Evolutionary conservation across 2,113 vertebrate species (phyloP).

Genomic region (Cisticola juncidis): DNA sequence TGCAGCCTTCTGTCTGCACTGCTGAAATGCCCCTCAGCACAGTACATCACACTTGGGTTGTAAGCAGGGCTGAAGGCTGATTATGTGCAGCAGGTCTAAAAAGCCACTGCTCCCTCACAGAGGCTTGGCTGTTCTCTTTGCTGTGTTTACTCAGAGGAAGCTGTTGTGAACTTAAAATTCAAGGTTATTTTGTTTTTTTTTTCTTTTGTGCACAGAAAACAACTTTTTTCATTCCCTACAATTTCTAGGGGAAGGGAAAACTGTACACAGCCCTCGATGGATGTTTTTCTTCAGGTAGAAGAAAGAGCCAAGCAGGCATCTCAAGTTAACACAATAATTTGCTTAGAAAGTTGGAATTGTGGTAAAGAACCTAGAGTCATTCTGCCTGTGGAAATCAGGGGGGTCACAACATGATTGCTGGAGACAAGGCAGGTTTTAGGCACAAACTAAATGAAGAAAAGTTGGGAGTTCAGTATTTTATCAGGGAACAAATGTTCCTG

Average conservation of each 20-base stretch:
- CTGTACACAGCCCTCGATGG: fast-evolving
- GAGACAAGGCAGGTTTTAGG: conserved; percentile 19
- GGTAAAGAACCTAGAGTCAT: background rate
- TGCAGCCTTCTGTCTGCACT: background rate
- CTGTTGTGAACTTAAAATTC: background rate
- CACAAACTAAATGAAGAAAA: background rate
- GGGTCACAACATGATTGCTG: background rate
- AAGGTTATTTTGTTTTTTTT: background rate
- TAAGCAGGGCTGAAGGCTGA: background rate
- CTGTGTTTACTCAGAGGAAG: background rate
- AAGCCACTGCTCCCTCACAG: background rate
- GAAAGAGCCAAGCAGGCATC: background rate
- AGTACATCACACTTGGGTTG: background rate
- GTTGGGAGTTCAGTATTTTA: background rate
- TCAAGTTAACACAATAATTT: conserved; percentile 4
- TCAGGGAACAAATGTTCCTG: conserved; percentile 3
- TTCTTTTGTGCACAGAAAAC: background rate
- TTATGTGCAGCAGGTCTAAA: background rate
- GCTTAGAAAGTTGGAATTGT: background rate
- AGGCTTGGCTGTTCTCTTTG: background rate
- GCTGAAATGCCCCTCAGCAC: background rate
- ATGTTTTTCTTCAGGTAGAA: background rate
- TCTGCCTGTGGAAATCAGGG: background rate
- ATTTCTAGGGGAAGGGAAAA: background rate
- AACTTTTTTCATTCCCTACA: background rate